Conservation (phyloP, 1,140 invertebrate genomes). For the Aradophagus sp. region DNA sequence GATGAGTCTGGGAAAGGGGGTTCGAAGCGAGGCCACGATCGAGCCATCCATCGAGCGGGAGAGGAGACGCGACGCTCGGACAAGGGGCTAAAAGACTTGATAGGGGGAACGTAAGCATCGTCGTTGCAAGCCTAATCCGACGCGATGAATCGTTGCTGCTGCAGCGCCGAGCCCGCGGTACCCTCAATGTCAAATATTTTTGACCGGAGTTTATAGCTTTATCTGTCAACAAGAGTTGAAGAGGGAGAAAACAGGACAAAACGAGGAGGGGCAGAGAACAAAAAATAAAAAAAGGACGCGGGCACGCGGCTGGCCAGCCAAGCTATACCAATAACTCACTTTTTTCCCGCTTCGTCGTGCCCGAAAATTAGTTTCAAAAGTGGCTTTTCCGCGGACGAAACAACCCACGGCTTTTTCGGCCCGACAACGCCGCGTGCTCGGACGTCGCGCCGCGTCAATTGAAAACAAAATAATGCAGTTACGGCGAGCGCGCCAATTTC, state of each 20-base stretch:
- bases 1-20: slow-evolving; percentile 60
- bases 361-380: slow-evolving; percentile 38
- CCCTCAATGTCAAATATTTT: slow-evolving; percentile 68
- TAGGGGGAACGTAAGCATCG: slow-evolving; percentile 73
- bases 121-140: slow-evolving; percentile 73
- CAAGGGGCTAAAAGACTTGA: slow-evolving; percentile 64
- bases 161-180: slow-evolving; percentile 68
- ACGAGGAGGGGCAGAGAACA: not conserved
- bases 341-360: slow-evolving; percentile 22
- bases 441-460: not conserved
- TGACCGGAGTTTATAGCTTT: slow-evolving; percentile 53
- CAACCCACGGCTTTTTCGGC: no score
- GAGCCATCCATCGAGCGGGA: slow-evolving; percentile 22
- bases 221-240: slow-evolving; percentile 49
- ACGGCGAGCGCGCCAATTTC: no score
- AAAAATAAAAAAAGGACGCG: slow-evolving; percentile 29
- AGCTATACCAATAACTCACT: slow-evolving; percentile 35
- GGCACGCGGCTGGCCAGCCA: slow-evolving; percentile 24
- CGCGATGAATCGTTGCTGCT: slow-evolving; percentile 72
- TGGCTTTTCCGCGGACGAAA: slow-evolving; percentile 5
- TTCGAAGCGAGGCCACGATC: slow-evolving; percentile 41
- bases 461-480: slow-evolving; percentile 13
- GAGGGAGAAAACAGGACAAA: not conserved
- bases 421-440: no score
- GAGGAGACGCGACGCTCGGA: slow-evolving; percentile 42